Evolutionary conservation across 2,888 invertebrate genomes (phyloP).

Genomic region (Sericinus montela): DNA sequence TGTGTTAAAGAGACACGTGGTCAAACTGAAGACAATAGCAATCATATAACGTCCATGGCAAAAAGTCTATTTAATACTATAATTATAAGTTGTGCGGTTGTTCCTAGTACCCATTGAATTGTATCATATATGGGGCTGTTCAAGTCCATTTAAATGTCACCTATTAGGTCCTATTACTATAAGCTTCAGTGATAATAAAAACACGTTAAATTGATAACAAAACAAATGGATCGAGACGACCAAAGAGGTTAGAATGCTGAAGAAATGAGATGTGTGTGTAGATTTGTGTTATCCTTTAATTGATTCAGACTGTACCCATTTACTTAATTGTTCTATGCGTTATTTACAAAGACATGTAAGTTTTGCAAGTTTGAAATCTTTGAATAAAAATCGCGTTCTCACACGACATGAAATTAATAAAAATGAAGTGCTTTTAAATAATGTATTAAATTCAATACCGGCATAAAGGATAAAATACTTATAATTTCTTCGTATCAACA

Average conservation of each 20-base stretch:
- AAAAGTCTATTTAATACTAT: slow-evolving; percentile 35
- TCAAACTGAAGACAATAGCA: slow-evolving; percentile 30
- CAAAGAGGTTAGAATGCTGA: too few species aligned
- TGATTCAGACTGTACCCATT: background rate
- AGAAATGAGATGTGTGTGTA: too few species aligned
- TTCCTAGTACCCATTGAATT: slow-evolving; percentile 37
- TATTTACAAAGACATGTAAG: background rate
- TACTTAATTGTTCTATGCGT: background rate
- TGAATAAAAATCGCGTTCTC: background rate
- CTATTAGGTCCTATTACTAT: background rate
- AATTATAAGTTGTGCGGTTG: slow-evolving; percentile 60
- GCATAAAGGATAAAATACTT: background rate
- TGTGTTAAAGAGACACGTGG: slow-evolving; percentile 27
- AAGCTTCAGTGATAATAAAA: background rate
- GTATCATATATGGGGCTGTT: too few species aligned
- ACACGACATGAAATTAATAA: background rate
- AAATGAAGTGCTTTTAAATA: background rate
- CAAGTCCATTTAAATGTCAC: background rate
- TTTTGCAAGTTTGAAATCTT: background rate
- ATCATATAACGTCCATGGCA: slow-evolving; percentile 26
- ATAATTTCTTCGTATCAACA: background rate
- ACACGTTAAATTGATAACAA: background rate
- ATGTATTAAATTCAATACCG: slow-evolving; percentile 3
- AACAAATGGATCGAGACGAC: too few species aligned
- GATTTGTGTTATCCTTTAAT: too few species aligned